These are phyloP conservation scores for Orientallactaga sibirica DNA, from an alignment of 2,797 vertebrate species.

Conservation along the genomic window DNA sequence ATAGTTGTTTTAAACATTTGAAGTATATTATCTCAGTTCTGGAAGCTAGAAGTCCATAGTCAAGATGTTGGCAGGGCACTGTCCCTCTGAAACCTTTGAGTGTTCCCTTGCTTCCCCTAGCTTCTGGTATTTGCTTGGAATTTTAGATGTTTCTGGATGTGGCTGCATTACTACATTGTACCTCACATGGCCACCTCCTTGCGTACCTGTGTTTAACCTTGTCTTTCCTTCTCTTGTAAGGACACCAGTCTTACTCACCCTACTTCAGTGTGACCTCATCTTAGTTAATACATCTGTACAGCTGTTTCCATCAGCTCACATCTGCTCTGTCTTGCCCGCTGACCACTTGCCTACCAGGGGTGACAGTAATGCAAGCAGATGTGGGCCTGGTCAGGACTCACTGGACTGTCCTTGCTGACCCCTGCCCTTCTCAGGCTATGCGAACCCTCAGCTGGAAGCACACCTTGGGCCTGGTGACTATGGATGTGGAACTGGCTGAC, in stretches of 20 bases:
- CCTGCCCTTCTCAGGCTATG: constrained; percentile 92
- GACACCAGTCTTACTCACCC: accelerated
- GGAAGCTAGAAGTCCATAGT: background rate
- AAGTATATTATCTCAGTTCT: background rate
- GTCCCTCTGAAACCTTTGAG: background rate
- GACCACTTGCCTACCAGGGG: background rate
- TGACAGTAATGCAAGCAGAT: background rate
- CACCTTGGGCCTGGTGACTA: constrained; percentile 95
- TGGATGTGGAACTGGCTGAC: constrained; percentile 97
- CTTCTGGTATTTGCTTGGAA: no score
- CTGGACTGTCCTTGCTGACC: background rate
- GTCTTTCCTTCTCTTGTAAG: background rate
- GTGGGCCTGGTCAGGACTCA: background rate
- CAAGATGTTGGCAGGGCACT: accelerated
- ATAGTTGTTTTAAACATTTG: background rate
- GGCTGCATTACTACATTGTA: accelerated
- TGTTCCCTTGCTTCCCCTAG: background rate
- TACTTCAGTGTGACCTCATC: accelerated
- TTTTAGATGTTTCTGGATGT: background rate
- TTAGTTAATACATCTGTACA: background rate
- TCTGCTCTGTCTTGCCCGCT: accelerated
- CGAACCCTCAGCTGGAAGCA: constrained; percentile 98
- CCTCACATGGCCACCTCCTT: background rate
- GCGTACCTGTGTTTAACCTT: background rate
- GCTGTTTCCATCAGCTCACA: background rate